Evolutionary conservation across 1,140 invertebrate genomes (phyloP), one percentile per base, ranked within the genome.

Genomic region (Temnothorax longispinosus): DNA sequence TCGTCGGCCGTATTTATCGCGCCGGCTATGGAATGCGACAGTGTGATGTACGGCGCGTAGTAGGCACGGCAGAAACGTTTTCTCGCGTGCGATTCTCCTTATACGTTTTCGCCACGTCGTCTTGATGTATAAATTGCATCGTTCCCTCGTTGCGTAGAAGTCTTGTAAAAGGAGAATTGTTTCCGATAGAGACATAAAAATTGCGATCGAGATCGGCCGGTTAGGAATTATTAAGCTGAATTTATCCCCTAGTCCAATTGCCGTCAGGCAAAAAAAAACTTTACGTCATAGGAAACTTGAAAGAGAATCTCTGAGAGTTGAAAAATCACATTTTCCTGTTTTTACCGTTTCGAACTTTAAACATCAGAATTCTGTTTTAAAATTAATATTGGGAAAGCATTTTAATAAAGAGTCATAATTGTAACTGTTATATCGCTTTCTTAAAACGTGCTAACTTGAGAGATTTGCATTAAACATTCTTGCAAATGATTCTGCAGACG

Each of bases 1-100:
- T 75, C 62, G 58, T 21, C 85, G 67, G n/a, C 11, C 58, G 87
- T 85, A 77, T 85, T 88, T 77, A 85, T 88, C 85, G 67, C 27
- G 60, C 21, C 32, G 69, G 21, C 67, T 77, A 75, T 78, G 82
- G 38, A 80, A 77, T 71, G 87, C 65, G 76, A 88, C 84, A 60
- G 67, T 74, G 56, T 86, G 84, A 87, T 80, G 84, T 78, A 88
- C 76, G 85, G 35, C 32, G 50, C 50, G 58, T 74, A 65, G 67
- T 65, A 72, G 64, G 21, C 80, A 77, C 65, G 87, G 65, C 50
- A 62, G 82, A 77, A 88, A 74, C 38, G 74, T 86, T 69, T 69
- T 62, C 38, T 50, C 56, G 62, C 76, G 64, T n/a, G 77, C 56
- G 86, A 71, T 74, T 56, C 65, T 82, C 38, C 64, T 58, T 54